These are phyloP conservation scores for Artibeus lituratus DNA, from an alignment of 2,797 vertebrate genomes.

Conservation along the genomic window DNA sequence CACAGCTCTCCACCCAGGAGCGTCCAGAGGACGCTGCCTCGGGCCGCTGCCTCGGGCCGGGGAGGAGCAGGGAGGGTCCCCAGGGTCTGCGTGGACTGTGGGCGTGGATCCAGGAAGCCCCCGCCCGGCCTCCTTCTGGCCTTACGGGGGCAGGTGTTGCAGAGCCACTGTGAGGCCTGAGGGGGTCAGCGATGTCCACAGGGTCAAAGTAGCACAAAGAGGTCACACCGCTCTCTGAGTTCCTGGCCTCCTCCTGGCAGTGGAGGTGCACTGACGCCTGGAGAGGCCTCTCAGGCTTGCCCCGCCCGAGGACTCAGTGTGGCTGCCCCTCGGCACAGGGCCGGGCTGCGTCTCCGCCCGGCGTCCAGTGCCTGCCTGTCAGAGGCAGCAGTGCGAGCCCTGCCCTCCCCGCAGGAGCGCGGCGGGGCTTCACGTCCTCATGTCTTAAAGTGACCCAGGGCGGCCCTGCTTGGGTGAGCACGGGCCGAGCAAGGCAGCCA, in stretches of 20 bases:
- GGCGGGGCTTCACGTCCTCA: rapidly evolving
- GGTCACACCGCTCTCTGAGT: neutral
- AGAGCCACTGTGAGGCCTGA: neutral
- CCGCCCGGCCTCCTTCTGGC: neutral
- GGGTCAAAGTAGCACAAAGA: neutral
- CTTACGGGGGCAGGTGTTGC: too few relatives aligned
- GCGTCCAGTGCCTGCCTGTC: neutral
- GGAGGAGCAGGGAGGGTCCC: too few relatives aligned
- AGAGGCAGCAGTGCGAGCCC: neutral
- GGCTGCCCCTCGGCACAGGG: too few relatives aligned
- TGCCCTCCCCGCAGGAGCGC: rapidly evolving
- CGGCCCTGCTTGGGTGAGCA: neutral
- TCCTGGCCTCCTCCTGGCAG: too few relatives aligned
- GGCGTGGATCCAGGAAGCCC: too few relatives aligned
- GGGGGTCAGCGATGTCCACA: neutral
- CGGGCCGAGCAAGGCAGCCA: neutral
- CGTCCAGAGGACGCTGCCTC: too few relatives aligned
- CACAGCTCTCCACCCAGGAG: neutral
- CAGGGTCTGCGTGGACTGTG: too few relatives aligned
- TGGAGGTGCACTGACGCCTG: neutral
- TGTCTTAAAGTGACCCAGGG: neutral
- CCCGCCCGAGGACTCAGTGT: rapidly evolving
- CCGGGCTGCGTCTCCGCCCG: neutral
- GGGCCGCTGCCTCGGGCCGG: too few relatives aligned
- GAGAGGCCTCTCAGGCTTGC: neutral